phyloP scores from a whole-genome alignment of 2,797 vertebrate species.

The Ctenosaura bakeri region DNA sequence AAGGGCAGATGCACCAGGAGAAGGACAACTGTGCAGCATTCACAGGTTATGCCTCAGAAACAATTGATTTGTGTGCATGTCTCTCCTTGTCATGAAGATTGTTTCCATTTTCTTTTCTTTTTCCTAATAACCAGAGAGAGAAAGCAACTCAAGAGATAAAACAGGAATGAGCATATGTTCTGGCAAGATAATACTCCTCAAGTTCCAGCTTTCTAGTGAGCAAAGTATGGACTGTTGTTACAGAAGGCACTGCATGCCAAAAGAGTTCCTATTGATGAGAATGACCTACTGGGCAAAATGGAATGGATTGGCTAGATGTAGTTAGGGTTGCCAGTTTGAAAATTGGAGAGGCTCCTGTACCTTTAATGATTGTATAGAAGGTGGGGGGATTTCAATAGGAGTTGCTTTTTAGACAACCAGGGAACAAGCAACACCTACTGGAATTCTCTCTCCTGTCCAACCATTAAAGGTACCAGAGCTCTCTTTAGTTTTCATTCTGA shows the following conservation, averaged over 20 bases:
- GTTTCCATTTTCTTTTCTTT: constrained; percentile 48
- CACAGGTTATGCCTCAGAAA: constrained; percentile 47
- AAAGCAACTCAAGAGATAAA: constrained; percentile 65
- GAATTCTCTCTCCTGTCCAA: no score
- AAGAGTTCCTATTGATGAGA: no score
- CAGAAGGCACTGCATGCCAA: constrained; percentile 11
- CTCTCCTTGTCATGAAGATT: constrained; percentile 9
- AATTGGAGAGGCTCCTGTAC: no score
- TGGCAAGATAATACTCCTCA: constrained; percentile 71
- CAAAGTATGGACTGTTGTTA: constrained; percentile 50
- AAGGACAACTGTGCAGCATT: constrained; percentile 58
- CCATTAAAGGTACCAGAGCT: no score
- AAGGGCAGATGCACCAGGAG: constrained; percentile 36
- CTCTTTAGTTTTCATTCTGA: no score
- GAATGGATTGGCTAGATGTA: no score
- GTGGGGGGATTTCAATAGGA: no score
- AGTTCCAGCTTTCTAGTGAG: constrained; percentile 45
- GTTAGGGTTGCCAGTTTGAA: no score
- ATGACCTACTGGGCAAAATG: no score
- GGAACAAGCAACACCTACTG: no score
- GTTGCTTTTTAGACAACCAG: no score
- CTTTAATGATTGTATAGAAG: no score
- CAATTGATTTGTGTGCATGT: constrained; percentile 39
- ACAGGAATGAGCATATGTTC: constrained; percentile 61
- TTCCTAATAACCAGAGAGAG: constrained; percentile 60